Conservation (phyloP, 2,888 invertebrate species). For the Pristionchus exspectatus region DNA sequence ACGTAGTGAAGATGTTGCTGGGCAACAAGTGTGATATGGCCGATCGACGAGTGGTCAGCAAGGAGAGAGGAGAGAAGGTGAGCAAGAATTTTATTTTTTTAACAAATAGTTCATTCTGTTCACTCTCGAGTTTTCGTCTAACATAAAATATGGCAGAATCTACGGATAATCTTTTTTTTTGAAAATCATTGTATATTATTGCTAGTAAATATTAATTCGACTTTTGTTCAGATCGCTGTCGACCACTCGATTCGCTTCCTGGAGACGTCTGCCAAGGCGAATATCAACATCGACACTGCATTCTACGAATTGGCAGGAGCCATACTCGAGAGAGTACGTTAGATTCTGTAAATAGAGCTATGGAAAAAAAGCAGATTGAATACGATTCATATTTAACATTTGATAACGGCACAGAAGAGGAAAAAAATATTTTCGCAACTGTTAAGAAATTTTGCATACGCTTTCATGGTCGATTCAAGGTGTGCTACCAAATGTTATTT, state of each 20-base stretch:
- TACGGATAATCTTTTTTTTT: background rate
- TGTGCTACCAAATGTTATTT: too few relatives aligned
- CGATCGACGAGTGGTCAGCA: conserved; percentile 94
- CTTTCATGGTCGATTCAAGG: too few relatives aligned
- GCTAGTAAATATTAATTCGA: background rate
- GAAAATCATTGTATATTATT: too few relatives aligned
- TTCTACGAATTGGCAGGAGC: conserved; percentile 94
- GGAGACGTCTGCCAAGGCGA: conserved; percentile 98
- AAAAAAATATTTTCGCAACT: too few relatives aligned
- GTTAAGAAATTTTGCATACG: background rate
- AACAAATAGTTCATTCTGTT: too few relatives aligned
- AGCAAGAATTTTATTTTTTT: background rate
- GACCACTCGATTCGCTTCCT: conserved; percentile 99
- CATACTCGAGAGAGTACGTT: conserved; percentile 75
- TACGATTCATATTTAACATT: too few relatives aligned
- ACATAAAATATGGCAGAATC: background rate
- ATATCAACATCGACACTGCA: conserved; percentile 97
- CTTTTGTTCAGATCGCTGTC: conserved; percentile 80
- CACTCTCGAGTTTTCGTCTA: too few relatives aligned
- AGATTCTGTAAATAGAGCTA: background rate
- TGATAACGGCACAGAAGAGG: too few relatives aligned
- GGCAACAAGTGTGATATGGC: conserved; percentile 98
- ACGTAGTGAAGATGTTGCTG: conserved; percentile 98
- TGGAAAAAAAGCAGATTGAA: background rate
- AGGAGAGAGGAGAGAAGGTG: conserved; percentile 89